Percentiles rank a stretch among this genome's conserved stretches.
Evolutionary conservation across 2,888 invertebrate species (phyloP).

Genomic region (Schizotus pectinicornis): DNA sequence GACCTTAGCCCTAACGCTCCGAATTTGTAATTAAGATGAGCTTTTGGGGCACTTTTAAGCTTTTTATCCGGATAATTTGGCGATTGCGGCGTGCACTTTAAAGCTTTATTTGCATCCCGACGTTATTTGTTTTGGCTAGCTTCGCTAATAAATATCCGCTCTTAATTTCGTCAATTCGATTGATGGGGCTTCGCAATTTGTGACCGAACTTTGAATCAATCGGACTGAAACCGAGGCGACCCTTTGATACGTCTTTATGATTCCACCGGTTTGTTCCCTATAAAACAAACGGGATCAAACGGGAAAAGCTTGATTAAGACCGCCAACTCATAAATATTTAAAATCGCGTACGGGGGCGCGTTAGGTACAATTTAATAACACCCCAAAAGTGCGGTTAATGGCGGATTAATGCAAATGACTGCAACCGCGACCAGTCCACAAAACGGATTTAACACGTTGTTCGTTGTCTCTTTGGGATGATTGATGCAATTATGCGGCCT

Average conservation of each 20-base stretch:
- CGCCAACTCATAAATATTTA: conserved; percentile 27
- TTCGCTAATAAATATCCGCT: conserved; percentile 2
- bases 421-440: conserved; percentile 10
- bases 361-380: conserved; percentile 21
- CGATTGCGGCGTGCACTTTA: conserved; percentile 24
- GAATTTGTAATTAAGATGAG: conserved; percentile 42
- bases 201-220: too few species aligned
- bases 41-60: conserved; percentile 29
- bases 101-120: conserved; percentile 14
- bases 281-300: conserved; percentile 21
- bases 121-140: neutral
- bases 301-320: conserved; percentile 14
- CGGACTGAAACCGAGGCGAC: too few species aligned
- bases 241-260: too few species aligned
- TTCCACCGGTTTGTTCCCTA: neutral
- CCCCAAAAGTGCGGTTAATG: conserved; percentile 14
- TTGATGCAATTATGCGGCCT: neutral
- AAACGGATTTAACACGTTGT: neutral
- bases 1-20: conserved; percentile 30
- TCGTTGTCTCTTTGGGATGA: too few species aligned
- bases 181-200: too few species aligned
- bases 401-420: conserved; percentile 14
- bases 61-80: conserved; percentile 33
- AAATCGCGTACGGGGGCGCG: conserved; percentile 9
- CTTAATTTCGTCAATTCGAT: neutral